A percentile compares a stretch with the other conserved stretches of the same genome.
These are phyloP conservation scores for Reticulitermes lucifugus DNA, from an alignment of 2,888 invertebrate species.

Conservation along the genomic window DNA sequence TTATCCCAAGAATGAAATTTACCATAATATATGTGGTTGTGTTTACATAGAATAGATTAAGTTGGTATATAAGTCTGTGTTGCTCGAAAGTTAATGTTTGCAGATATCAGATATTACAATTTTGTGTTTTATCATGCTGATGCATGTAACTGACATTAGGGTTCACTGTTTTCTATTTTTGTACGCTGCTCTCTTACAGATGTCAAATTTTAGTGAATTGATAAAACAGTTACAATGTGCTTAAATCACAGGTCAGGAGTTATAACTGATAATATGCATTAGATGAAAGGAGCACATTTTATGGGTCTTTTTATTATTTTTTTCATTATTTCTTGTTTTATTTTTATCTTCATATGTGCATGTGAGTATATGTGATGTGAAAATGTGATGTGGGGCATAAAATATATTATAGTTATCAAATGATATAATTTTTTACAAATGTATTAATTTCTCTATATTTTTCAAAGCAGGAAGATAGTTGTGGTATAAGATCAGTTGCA, in stretches of 20 bases:
- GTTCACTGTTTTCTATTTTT: conserved; percentile 6
- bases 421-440: neutral
- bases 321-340: neutral
- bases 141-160: neutral
- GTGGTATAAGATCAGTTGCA: no score
- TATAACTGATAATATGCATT: neutral
- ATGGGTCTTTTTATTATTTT: neutral
- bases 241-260: neutral
- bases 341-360: neutral
- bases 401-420: neutral
- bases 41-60: neutral
- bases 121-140: neutral
- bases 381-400: neutral
- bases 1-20: neutral
- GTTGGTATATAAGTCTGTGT: neutral
- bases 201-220: neutral
- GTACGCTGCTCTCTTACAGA: conserved; percentile 4
- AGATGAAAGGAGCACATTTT: neutral
- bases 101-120: no score
- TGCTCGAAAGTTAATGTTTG: no score
- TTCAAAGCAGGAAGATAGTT: no score
- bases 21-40: neutral
- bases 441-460: neutral
- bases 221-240: neutral
- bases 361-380: neutral